Base-by-base conservation (phyloP, 2,888 invertebrate genomes). In the Desoria tigrina region DNA sequence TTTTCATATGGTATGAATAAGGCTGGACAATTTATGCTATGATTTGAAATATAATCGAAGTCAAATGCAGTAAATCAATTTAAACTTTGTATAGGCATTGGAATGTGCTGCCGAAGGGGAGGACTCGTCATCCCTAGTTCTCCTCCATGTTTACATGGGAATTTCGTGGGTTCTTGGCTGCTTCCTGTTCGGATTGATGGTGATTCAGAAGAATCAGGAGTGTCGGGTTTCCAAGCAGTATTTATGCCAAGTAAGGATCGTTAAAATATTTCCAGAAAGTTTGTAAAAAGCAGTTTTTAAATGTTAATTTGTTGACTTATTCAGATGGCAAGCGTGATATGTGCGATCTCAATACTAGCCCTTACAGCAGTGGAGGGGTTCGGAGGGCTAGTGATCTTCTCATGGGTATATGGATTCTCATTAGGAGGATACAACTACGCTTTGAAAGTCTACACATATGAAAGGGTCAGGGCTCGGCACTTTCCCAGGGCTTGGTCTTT, bases 401-500 rank as follows among this genome's bases (percentile, higher is more conserved):
- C 74, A 11, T 78, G 78, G 77, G 77, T 78, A 23, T 82, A 81
- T 67, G 90, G 91, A 55, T 88, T 92, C 77, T 90, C 90, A 80
- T 89, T 89, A 79, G 93, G 93, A 51, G 92, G 91, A 4, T 92
- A 92, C 81, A 89, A 90, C 80, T 92, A 92, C 80, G 89, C 91
- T 55, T 82, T 93, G 69, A 92, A 92, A 82, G 90, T 92, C 87
- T 92, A 91, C 82, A 90, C 90, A 0, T 92, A 90, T 79, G 92
- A 93, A 80, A 84, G 91, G 67, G 92, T 93, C 27, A 83, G 91
- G 59, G 90, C 91, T 1, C 84, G 92, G 69, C 90, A 93, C 80
- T 92, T 92, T 79, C 90, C 92, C 0, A 84, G 91, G 61, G 91
- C 92, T 1, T 92, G 92, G 92, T 90, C 92, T 65, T 93, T 90